Base-by-base conservation (phyloP, 2,797 vertebrate genomes). In the Cossypha caffra region DNA sequence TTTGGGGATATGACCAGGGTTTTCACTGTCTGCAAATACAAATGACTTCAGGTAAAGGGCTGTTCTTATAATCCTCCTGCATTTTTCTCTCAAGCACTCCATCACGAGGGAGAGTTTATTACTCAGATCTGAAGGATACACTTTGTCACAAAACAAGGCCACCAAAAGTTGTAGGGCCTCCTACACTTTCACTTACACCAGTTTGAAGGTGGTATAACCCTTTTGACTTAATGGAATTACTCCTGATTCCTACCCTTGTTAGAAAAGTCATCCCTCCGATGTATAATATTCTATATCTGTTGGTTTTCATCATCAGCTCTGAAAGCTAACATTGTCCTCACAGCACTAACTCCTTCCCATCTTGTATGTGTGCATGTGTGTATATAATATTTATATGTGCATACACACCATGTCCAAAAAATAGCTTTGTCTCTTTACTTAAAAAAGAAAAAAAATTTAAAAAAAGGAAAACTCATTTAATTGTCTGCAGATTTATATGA, bases 321-420 rank as follows among this genome's bases (percentile, higher is more conserved):
- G 96, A 96, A 98, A 97, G 95, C 92, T 95, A 96, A 94, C 87
- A 64, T 95, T 96, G 96, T 96, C 83, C 88, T 96, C 95, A 91
- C 94, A 97, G 88, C 94, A 96, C 95, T 94, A 96, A 94, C 78
- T 92, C 93, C 68, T 88, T 96, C 87, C 97, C 94, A 96, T 97
- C 77, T 88, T 86, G 69, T 97, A 92, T 90, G 87, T 96, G 90
- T 97, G 95, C 96, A 93, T 96, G 86, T 97, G 92, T 95, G 94
- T 97, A 96, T 96, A 96, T 96, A 96, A 96, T 96, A 96, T 96
- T 95, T 97, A 96, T 96, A 96, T 97, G 96, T 97, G 91, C 96
- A 96, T 97, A 96, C 91, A 96, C 95, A 97, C 89, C 96, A 91
- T 85, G 92, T 96, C 94, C 82, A 94, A 96, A 86, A 76, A 90